These are phyloP conservation scores for Benthochromis sp. DNA, from an alignment of 2,113 vertebrate species.

Conservation along the genomic window DNA sequence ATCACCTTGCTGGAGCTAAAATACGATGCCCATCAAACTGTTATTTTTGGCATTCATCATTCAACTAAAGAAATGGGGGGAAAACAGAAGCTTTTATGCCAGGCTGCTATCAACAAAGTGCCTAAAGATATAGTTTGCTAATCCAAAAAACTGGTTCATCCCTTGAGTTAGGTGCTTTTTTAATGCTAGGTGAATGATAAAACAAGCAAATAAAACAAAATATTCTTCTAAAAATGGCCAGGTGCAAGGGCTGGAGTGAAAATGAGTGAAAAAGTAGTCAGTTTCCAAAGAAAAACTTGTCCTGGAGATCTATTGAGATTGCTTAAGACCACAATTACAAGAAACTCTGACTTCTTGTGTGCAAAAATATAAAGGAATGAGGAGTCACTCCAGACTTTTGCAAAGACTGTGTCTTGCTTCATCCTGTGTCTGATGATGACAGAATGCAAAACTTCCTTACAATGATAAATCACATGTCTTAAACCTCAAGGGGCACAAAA, in stretches of 20 bases:
- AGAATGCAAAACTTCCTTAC: background rate
- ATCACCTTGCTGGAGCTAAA: background rate
- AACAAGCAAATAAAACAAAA: background rate
- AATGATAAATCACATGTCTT: background rate
- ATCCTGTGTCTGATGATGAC: background rate
- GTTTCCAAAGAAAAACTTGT: background rate
- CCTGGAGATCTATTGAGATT: background rate
- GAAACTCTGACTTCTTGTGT: background rate
- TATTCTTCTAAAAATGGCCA: background rate
- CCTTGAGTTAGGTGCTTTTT: background rate
- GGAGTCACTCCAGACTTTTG: background rate
- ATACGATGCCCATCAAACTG: background rate
- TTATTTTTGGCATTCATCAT: background rate
- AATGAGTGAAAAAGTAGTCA: background rate
- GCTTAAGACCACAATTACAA: background rate
- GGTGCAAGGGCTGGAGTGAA: background rate
- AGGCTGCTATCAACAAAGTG: background rate
- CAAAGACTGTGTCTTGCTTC: background rate
- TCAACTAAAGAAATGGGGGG: background rate
- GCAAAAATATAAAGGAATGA: background rate
- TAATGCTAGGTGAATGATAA: background rate
- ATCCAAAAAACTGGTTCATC: background rate
- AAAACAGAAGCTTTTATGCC: background rate
- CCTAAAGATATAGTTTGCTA: background rate
- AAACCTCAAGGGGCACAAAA: background rate